A percentile compares a stretch with the other conserved stretches of the same genome.
These are phyloP conservation scores for Apus apus DNA, from an alignment of 2,113 vertebrate genomes.

Conservation along the genomic window DNA sequence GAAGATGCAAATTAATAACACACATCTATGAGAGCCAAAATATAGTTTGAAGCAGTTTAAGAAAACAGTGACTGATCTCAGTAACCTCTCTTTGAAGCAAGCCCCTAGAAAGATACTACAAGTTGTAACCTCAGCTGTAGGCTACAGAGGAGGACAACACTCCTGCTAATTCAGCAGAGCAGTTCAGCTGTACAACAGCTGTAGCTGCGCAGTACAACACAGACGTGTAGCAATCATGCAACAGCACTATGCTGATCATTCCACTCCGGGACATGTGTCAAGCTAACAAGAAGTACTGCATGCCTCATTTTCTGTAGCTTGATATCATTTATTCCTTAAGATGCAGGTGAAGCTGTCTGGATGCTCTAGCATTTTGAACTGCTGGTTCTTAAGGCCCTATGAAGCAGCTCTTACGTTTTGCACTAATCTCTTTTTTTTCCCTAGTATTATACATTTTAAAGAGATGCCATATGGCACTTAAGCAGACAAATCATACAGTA, in stretches of 20 bases:
- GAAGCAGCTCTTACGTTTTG: slow-evolving; percentile 59
- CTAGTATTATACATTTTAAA: slow-evolving; percentile 41
- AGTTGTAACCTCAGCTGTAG: neutral
- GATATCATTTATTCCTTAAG: slow-evolving; percentile 46
- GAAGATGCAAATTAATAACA: neutral
- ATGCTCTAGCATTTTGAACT: slow-evolving; percentile 54
- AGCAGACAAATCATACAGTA: slow-evolving; percentile 31
- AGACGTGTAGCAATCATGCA: neutral
- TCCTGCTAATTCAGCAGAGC: neutral
- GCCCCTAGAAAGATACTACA: neutral
- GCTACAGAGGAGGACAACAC: neutral
- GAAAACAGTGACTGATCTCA: neutral
- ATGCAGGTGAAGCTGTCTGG: neutral
- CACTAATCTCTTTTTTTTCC: slow-evolving; percentile 28
- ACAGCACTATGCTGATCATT: neutral
- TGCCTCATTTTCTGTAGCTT: slow-evolving; percentile 4
- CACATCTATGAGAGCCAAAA: neutral
- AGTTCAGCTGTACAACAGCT: neutral
- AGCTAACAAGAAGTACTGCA: neutral
- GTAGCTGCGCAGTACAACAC: neutral
- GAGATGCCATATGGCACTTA: slow-evolving; percentile 63
- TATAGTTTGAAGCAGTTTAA: neutral
- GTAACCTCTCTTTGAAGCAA: neutral
- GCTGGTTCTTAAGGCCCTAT: slow-evolving; percentile 33
- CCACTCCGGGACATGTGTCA: neutral